phyloP scores from a whole-genome alignment of 2,797 vertebrate species.

The Labeo calbasu region DNA sequence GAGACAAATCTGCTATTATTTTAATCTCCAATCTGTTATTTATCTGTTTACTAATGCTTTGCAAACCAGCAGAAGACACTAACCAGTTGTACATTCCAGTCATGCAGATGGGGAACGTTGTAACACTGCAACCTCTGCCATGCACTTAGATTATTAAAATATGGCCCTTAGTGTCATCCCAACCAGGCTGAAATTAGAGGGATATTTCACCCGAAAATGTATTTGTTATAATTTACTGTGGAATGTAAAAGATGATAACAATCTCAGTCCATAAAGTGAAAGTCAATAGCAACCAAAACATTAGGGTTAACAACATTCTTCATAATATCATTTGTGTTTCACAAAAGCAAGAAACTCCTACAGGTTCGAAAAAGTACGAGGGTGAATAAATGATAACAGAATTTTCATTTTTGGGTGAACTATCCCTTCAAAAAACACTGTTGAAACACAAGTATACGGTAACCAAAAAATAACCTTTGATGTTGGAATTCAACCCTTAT shows the following conservation, averaged over 20 bases:
- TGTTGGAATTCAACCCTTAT: conserved; percentile 15
- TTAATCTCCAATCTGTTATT: too few relatives aligned
- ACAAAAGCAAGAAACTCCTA: not conserved
- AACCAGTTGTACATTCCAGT: too few relatives aligned
- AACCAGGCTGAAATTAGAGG: not conserved
- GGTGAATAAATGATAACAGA: not conserved
- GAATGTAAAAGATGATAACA: not conserved
- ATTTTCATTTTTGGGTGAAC: not conserved
- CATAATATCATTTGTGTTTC: not conserved
- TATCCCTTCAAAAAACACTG: not conserved
- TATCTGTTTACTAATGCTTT: too few relatives aligned
- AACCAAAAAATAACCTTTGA: conserved; percentile 24
- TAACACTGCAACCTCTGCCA: too few relatives aligned
- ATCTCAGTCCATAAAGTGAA: not conserved
- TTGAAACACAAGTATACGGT: not conserved
- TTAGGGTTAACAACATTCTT: not conserved
- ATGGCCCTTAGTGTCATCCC: not conserved
- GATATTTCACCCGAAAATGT: not conserved
- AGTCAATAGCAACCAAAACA: not conserved
- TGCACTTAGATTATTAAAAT: too few relatives aligned
- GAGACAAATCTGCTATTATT: too few relatives aligned
- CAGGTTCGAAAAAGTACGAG: not conserved
- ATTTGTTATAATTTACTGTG: not conserved
- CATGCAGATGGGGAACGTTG: too few relatives aligned
- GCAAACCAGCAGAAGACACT: too few relatives aligned